phyloP scores from a whole-genome alignment of 2,797 vertebrate genomes.

The Bradypodion ventrale region DNA sequence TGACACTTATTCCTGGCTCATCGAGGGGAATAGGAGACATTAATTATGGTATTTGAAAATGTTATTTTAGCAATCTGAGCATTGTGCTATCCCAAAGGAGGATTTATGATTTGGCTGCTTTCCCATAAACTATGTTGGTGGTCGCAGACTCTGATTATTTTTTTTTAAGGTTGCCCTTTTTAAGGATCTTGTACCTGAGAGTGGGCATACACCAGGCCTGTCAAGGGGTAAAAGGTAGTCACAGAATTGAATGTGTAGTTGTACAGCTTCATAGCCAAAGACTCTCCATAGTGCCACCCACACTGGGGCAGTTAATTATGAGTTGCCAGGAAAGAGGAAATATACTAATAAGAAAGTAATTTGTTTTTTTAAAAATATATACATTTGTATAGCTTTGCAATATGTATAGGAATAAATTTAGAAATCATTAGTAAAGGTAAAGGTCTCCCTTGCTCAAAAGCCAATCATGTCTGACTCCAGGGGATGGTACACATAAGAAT shows the following conservation, averaged over 20 bases:
- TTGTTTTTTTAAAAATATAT: too few relatives aligned
- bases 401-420: too few relatives aligned
- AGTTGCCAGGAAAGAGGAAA: not conserved
- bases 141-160: too few relatives aligned
- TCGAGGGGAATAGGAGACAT: not conserved
- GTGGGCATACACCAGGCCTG: not conserved
- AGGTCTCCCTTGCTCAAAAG: too few relatives aligned
- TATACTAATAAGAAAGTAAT: too few relatives aligned
- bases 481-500: too few relatives aligned
- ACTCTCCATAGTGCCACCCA: not conserved
- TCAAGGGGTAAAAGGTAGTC: not conserved
- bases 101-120: not conserved
- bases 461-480: too few relatives aligned
- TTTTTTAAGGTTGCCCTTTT: too few relatives aligned
- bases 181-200: not conserved
- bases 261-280: not conserved
- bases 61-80: constrained; percentile 9
- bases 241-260: not conserved
- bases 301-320: not conserved
- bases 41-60: not conserved
- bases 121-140: not conserved
- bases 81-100: not conserved
- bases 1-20: not conserved
- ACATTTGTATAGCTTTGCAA: too few relatives aligned
- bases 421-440: too few relatives aligned